Base-by-base conservation (phyloP, 2,113 vertebrate genomes). In the Mastomys natalensis region DNA sequence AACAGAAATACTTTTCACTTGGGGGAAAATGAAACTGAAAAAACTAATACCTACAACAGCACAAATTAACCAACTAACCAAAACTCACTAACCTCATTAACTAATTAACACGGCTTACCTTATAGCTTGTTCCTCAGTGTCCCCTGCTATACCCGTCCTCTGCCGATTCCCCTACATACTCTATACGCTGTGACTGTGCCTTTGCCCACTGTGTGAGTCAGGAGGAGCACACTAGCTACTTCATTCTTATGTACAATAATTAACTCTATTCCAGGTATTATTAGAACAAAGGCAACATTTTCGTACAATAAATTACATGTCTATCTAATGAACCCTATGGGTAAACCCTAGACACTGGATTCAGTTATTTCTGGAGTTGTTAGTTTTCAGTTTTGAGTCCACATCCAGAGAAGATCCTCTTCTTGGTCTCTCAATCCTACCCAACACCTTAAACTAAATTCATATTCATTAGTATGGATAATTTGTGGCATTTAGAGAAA, bases 231-330 rank as follows among this genome's bases (percentile, higher is more conserved):
- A 17, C 64, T 62, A 10, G 72, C 86, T n/a, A 64, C 21, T 15
- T 64, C 84, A 48, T 34, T 45, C 24, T 45, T 76, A 48, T 53
- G 43, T 31, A 62, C 7, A 64, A 72, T 62, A 87, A 24, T 7
- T n/a, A n/a, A n/a, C 12, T 62, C 22, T 53, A 95, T 68, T 91
- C 51, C 64, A 97, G 51, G 91, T 37, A 40, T 7, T 29, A 62
- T 13, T 24, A 77, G 66, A 76, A 92, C 82, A 91, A 70, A 95
- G 34, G 43, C 48, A 78, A 91, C 45, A 91, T 10, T 85, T 53
- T 85, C n/a, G 37, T 37, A 19, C 3, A 2, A 1, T 86, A 58
- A 73, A 68, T 94, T 86, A 43, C 2, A 51, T 3, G 53, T 77
- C 48, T 17, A 7, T 40, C 34, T 62, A 73, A 82, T 29, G 12